Percentiles rank a stretch among this genome's conserved stretches.
Evolutionary conservation across 2,888 invertebrate species (phyloP).

Genomic region (Eubasilissa splendida): DNA sequence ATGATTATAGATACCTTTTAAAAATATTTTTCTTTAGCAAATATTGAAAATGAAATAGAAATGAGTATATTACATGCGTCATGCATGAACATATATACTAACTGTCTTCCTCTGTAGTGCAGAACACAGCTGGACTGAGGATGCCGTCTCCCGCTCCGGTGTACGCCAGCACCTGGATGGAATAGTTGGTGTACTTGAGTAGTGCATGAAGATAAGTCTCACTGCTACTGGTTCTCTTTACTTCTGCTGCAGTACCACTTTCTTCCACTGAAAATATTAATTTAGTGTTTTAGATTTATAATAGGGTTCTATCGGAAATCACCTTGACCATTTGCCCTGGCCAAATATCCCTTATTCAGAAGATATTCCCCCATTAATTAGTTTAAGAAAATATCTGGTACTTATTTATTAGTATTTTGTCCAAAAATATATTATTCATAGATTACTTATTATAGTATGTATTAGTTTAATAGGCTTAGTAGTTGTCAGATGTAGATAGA

Average conservation of each 20-base stretch:
- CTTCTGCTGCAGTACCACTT: conserved; percentile 74
- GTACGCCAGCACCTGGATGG: conserved; percentile 87
- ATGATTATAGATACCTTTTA: background rate
- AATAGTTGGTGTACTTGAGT: conserved; percentile 90
- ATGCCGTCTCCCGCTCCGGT: conserved; percentile 90
- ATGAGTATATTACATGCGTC: background rate
- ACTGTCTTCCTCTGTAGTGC: conserved; percentile 91
- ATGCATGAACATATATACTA: conserved; percentile 44
- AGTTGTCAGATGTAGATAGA: no score
- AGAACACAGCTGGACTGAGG: conserved; percentile 83
- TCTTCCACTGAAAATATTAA: conserved; percentile 61
- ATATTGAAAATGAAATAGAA: conserved; percentile 17
- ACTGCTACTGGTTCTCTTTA: conserved; percentile 83
- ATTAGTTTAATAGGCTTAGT: no score
- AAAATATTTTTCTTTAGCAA: background rate
- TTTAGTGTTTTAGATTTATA: no score
- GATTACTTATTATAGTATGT: no score
- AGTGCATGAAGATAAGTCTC: conserved; percentile 87
- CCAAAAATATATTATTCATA: no score
- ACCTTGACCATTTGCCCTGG: no score
- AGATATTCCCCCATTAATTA: no score
- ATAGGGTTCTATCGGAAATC: no score
- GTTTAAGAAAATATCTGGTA: no score
- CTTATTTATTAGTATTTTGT: no score
- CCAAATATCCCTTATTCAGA: no score